Conservation (phyloP, 2,797 vertebrate species). For the Eulemur rubriventer region DNA sequence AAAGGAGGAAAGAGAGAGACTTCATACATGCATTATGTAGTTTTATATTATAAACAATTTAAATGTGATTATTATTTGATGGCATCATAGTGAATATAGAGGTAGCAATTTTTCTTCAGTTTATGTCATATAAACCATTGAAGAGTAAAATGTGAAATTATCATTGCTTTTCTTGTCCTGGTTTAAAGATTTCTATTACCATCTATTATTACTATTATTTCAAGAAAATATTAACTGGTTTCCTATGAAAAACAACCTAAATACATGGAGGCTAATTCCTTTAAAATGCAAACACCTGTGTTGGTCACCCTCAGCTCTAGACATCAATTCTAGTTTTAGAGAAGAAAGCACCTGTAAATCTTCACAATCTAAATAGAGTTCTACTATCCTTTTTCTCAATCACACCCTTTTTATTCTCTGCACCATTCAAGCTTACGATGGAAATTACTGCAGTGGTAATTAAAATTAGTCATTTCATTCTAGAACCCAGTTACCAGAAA, state of each 20-base stretch:
- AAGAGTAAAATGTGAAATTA: background rate
- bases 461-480: background rate
- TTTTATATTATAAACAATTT: background rate
- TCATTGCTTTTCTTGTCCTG: background rate
- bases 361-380: background rate
- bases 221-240: background rate
- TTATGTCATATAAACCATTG: background rate
- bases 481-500: background rate
- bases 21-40: background rate
- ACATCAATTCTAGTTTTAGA: background rate
- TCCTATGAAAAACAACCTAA: background rate
- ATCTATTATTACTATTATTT: background rate
- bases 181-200: background rate
- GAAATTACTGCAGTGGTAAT: background rate
- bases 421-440: background rate
- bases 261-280: background rate
- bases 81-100: background rate
- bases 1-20: background rate
- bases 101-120: background rate
- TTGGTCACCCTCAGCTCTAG: background rate
- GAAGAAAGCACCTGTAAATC: background rate
- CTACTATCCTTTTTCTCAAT: background rate
- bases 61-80: background rate
- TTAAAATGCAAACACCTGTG: background rate
- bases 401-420: background rate